Conservation (phyloP, 2,797 vertebrate species). For the Pelobates cultripes region DNA sequence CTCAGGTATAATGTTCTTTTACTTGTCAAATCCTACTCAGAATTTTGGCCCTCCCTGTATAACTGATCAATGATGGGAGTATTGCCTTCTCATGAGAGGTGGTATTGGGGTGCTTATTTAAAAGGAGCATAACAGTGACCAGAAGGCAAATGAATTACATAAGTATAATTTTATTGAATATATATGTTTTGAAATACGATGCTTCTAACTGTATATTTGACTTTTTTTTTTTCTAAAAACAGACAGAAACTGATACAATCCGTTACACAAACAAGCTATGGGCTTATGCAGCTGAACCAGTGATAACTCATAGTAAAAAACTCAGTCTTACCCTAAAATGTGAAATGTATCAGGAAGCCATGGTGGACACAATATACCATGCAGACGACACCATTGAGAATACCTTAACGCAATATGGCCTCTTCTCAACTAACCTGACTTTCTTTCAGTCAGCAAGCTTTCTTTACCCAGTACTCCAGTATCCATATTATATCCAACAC, state of each 20-base stretch:
- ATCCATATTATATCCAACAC: slow-evolving; percentile 76
- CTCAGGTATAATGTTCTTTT: no score
- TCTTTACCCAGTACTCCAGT: slow-evolving; percentile 67
- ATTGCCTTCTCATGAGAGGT: no score
- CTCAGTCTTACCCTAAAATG: slow-evolving; percentile 48
- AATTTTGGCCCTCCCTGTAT: no score
- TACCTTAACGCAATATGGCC: slow-evolving; percentile 63
- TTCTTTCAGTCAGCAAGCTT: slow-evolving; percentile 82
- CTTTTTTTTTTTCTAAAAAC: slow-evolving; percentile 3
- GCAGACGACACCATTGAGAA: slow-evolving; percentile 11
- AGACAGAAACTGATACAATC: slow-evolving; percentile 46
- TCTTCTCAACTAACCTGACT: slow-evolving; percentile 74
- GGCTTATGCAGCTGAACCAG: not conserved
- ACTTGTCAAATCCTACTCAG: no score
- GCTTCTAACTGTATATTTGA: no score
- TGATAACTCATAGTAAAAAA: slow-evolving; percentile 35
- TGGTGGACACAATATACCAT: slow-evolving; percentile 44
- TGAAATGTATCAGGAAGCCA: slow-evolving; percentile 42
- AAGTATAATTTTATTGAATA: no score
- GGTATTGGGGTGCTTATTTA: no score
- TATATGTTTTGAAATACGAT: no score
- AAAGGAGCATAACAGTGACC: no score
- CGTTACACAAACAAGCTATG: slow-evolving; percentile 53
- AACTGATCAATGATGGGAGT: no score
- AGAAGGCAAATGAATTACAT: no score